phyloP scores from a whole-genome alignment of 2,888 invertebrate genomes.

The Drosophila affinis region DNA sequence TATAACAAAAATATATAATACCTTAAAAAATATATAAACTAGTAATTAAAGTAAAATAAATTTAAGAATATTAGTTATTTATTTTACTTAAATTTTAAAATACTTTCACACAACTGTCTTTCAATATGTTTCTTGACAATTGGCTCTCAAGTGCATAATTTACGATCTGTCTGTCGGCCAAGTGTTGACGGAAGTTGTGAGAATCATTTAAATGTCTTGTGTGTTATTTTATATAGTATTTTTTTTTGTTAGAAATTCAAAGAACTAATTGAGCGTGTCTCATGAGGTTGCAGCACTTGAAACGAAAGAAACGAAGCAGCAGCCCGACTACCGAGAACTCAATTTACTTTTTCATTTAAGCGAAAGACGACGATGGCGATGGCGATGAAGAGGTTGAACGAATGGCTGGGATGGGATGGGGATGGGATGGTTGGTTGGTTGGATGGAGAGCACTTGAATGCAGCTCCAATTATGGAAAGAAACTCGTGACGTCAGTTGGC shows the following conservation, averaged over 20 bases:
- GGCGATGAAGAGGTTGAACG: conserved; percentile 10
- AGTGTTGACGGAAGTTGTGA: conserved; percentile 55
- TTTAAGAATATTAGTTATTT: not conserved
- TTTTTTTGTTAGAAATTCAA: conserved; percentile 49
- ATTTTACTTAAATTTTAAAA: not conserved
- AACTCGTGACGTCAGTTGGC: conserved; percentile 42
- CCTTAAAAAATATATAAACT: not conserved
- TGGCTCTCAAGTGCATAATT: conserved; percentile 54
- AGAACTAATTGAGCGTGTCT: conserved; percentile 68
- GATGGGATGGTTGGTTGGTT: not conserved
- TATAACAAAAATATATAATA: too few relatives aligned
- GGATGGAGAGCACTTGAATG: conserved; percentile 67
- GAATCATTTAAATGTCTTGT: conserved; percentile 34
- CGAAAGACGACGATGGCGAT: conserved; percentile 9
- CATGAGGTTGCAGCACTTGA: conserved; percentile 36
- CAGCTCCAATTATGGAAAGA: conserved; percentile 71
- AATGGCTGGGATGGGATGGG: conserved; percentile 15
- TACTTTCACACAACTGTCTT: conserved; percentile 7
- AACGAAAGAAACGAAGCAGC: conserved; percentile 21
- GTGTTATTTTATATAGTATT: not conserved
- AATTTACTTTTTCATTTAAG: conserved; percentile 61
- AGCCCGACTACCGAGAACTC: conserved; percentile 70
- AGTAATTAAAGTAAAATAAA: not conserved
- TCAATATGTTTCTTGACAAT: conserved; percentile 28
- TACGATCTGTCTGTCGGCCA: conserved; percentile 25